Base-by-base conservation (phyloP, 30 jellyfish, hydroid and myxozoan genomes). In the Chironex yamaguchii region DNA sequence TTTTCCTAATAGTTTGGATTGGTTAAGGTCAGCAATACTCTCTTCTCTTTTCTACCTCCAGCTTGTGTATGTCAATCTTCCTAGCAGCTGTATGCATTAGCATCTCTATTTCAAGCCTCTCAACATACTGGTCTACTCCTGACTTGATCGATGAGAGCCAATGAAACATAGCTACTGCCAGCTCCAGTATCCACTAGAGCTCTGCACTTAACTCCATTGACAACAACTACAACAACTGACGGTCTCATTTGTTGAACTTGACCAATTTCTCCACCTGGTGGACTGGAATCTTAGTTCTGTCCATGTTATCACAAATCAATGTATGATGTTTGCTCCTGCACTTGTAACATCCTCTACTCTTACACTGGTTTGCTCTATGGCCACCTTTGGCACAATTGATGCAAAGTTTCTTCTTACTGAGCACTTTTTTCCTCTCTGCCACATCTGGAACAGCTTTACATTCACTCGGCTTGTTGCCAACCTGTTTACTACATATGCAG, bases 181-280 rank as follows among this genome's bases (percentile, higher is more conserved):
- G 97, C 97, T 32, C 96, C 97, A 2, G 97, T 49, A 30, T 79
- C 97, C 34, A 79, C 35, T 26, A 79, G 36, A 35, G 85, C 90
- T 36, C 95, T 80, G 69, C 90, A 78, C 36, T 30, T 62, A 53
- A 78, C 36, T 31, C 89, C 85, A 33, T 76, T 49, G 13, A 81
- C 52, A 49, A 29, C 65, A 34, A 42, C 66, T 13, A 74, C 34
- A 32, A 29, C 62, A 24, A 81, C 27, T 25, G 85, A 76, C 29
- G 65, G 48, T 20, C 65, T 34, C 29, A 63, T 76, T 28, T n/a
- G n/a, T n/a, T n/a, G n/a, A n/a, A 34, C 22, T 52, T 73, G 17
- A 89, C 77, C 21, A 75, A 81, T 4, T n/a, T 84, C 53, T 76
- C 12, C 32, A 30, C 21, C 36, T 24, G 81, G 30, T n/a, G n/a